Percentiles rank a stretch among this genome's conserved stretches.
Evolutionary conservation across 2,888 invertebrate species (phyloP).

Genomic region (Gymnoscelis rufifasciata): DNA sequence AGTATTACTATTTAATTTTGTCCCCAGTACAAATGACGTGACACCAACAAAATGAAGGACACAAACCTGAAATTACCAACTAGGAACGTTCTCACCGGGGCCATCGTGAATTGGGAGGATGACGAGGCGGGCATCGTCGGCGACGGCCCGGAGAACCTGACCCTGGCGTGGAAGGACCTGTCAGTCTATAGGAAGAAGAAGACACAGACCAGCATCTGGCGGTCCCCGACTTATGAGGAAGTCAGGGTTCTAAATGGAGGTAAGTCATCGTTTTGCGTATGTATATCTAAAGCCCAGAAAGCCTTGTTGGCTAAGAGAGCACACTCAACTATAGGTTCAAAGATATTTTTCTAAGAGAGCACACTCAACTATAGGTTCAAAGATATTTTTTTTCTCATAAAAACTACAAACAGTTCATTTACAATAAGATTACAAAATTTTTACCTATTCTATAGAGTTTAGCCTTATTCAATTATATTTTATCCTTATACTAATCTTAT

Average conservation of each 20-base stretch:
- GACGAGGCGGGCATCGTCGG: constrained; percentile 55
- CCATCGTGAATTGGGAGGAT: constrained; percentile 69
- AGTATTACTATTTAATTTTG: too few species aligned
- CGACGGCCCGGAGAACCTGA: constrained; percentile 62
- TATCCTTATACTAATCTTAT: too few species aligned
- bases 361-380: too few species aligned
- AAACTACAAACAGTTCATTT: too few species aligned
- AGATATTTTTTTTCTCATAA: too few species aligned
- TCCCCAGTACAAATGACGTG: constrained; percentile 60
- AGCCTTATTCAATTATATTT: too few species aligned
- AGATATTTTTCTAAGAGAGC: too few species aligned
- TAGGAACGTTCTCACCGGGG: constrained; percentile 66
- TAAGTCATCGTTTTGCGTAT: constrained; percentile 37
- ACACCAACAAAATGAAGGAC: constrained; percentile 48
- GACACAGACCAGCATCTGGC: constrained; percentile 69
- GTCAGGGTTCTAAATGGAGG: constrained; percentile 78
- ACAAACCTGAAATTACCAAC: constrained; percentile 53
- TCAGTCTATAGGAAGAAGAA: constrained; percentile 74
- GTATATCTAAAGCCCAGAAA: too few species aligned
- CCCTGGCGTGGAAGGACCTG: constrained; percentile 75
- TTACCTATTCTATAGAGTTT: too few species aligned
- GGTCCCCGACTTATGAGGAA: constrained; percentile 68
- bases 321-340: too few species aligned
- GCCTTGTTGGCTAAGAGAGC: too few species aligned
- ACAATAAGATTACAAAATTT: too few species aligned